Conservation (phyloP, 2,888 invertebrate genomes). For the Lacanobia wlatinum region DNA sequence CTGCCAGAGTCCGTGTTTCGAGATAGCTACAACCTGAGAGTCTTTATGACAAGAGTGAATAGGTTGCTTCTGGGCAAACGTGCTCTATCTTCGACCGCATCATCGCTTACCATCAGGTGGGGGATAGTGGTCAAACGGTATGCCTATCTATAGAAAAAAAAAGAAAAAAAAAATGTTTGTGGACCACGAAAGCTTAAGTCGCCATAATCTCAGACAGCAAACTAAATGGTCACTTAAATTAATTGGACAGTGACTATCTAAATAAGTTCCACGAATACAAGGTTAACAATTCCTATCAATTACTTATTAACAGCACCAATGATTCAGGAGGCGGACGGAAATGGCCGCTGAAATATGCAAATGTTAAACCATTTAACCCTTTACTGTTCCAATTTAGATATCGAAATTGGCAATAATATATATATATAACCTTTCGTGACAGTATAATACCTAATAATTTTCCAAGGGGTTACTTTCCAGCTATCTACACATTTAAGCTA, state of each 20-base stretch:
- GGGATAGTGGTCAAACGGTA: no score
- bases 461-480: slow-evolving; percentile 17
- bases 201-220: not conserved
- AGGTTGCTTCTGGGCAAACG: no score
- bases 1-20: no score
- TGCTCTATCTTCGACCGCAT: no score
- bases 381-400: slow-evolving; percentile 60
- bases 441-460: slow-evolving; percentile 42
- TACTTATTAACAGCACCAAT: slow-evolving; percentile 34
- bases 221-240: slow-evolving; percentile 2
- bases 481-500: slow-evolving; percentile 40
- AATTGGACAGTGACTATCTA: not conserved
- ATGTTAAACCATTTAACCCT: slow-evolving; percentile 63
- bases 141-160: no score
- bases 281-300: slow-evolving; percentile 35
- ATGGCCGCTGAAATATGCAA: slow-evolving; percentile 59
- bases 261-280: slow-evolving; percentile 2
- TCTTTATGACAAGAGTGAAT: no score
- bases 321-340: slow-evolving; percentile 45
- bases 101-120: no score
- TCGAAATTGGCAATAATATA: slow-evolving; percentile 54
- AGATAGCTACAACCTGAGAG: no score
- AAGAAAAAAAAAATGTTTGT: no score
- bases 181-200: no score
- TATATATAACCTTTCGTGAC: slow-evolving; percentile 43